phyloP scores from a whole-genome alignment of 2,888 invertebrate genomes.

The Empis livida region DNA sequence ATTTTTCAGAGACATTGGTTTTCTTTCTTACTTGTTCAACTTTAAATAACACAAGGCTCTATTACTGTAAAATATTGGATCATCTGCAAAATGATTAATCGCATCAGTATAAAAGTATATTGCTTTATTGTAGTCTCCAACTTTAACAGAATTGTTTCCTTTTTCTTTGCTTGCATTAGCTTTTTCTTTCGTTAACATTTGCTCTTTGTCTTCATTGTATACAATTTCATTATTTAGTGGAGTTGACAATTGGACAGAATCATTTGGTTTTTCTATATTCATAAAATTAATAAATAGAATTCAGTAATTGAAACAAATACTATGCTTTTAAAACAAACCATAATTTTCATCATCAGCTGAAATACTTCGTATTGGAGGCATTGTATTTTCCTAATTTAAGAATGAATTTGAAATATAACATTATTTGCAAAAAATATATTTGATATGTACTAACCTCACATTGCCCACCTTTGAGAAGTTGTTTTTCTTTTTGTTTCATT shows the following conservation, averaged over 20 bases:
- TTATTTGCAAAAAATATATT: background rate
- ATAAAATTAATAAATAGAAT: too few relatives aligned
- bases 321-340: too few relatives aligned
- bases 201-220: too few relatives aligned
- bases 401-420: background rate
- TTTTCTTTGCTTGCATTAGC: slow-evolving; percentile 30
- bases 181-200: background rate
- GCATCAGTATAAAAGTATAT: slow-evolving; percentile 78
- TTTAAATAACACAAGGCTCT: slow-evolving; percentile 78
- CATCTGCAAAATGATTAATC: slow-evolving; percentile 63
- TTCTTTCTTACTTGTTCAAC: slow-evolving; percentile 51
- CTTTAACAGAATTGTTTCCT: slow-evolving; percentile 72
- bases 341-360: slow-evolving; percentile 9
- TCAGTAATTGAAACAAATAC: too few relatives aligned
- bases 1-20: background rate
- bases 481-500: slow-evolving; percentile 28
- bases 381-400: too few relatives aligned
- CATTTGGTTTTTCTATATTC: too few relatives aligned
- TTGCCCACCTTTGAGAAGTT: slow-evolving; percentile 15
- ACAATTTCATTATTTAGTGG: too few relatives aligned
- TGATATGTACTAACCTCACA: slow-evolving; percentile 4
- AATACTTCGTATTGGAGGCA: background rate
- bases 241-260: too few relatives aligned
- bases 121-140: slow-evolving; percentile 72
- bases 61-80: slow-evolving; percentile 75